phyloP scores from a whole-genome alignment of 2,797 vertebrate genomes.

The Tokudaia tokunoshimensis region DNA sequence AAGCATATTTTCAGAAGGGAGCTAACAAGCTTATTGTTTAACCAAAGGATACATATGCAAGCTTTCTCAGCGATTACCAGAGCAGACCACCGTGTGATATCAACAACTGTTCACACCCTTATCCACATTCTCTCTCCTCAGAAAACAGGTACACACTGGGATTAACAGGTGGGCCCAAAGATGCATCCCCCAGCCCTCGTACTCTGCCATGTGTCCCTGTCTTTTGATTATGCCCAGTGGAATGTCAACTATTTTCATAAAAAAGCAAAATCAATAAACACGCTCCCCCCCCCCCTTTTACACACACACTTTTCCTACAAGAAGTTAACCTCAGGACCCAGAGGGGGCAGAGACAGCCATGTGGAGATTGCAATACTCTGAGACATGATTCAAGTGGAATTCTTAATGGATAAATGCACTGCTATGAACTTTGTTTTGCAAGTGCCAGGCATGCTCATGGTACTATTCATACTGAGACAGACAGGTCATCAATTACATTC shows the following conservation, averaged over 20 bases:
- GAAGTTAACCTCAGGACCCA: slow-evolving; percentile 36
- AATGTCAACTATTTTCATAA: slow-evolving; percentile 35
- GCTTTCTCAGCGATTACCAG: slow-evolving; percentile 68
- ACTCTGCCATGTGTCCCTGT: slow-evolving; percentile 48
- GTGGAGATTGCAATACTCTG: slow-evolving; percentile 12
- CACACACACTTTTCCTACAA: slow-evolving; percentile 46
- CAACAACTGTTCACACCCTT: slow-evolving; percentile 41
- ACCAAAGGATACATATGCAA: slow-evolving; percentile 61
- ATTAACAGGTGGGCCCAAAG: slow-evolving; percentile 71
- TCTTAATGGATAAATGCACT: slow-evolving; percentile 38
- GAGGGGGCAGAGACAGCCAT: neutral
- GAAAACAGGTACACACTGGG: slow-evolving; percentile 51
- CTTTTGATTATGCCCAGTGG: slow-evolving; percentile 58
- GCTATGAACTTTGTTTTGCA: neutral
- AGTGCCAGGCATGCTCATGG: slow-evolving; percentile 63
- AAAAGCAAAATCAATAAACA: slow-evolving; percentile 68
- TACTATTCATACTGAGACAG: slow-evolving; percentile 76
- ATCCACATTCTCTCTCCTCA: slow-evolving; percentile 34
- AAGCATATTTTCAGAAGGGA: slow-evolving; percentile 27
- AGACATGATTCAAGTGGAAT: neutral
- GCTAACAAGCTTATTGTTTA: neutral
- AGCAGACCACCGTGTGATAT: slow-evolving; percentile 20
- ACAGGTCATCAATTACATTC: slow-evolving; percentile 76
- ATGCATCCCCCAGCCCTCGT: neutral
- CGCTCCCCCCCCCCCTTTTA: neutral